phyloP scores from a whole-genome alignment of 2,888 invertebrate species.

The Keiferia lycopersicella region DNA sequence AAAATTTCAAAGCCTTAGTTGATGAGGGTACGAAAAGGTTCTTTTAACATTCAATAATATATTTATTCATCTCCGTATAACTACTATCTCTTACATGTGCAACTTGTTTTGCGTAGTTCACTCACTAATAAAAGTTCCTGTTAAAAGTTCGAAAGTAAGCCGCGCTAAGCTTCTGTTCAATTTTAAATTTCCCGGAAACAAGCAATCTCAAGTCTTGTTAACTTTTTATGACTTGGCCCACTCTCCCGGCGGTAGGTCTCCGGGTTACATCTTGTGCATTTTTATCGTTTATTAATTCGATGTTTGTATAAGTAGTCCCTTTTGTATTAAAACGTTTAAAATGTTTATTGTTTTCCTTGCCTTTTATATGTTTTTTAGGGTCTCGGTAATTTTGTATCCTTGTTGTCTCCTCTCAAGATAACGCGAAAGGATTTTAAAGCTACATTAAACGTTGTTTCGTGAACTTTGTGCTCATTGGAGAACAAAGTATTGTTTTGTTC shows the following conservation, averaged over 20 bases:
- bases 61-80: too few relatives aligned
- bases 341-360: slow-evolving; percentile 38
- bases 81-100: not conserved
- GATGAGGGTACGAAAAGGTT: too few relatives aligned
- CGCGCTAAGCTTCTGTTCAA: slow-evolving; percentile 3
- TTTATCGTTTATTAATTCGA: slow-evolving; percentile 44
- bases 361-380: slow-evolving; percentile 26
- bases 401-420: slow-evolving; percentile 9
- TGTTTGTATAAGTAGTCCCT: slow-evolving; percentile 32
- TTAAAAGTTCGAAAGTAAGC: slow-evolving; percentile 4
- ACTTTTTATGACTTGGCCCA: slow-evolving; percentile 23
- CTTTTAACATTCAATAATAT: too few relatives aligned
- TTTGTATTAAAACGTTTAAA: slow-evolving; percentile 40
- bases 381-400: slow-evolving; percentile 19
- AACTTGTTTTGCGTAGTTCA: not conserved
- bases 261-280: slow-evolving; percentile 41
- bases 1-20: too few relatives aligned
- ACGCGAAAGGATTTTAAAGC: not conserved
- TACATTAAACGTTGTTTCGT: not conserved
- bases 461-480: not conserved
- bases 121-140: not conserved
- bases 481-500: not conserved
- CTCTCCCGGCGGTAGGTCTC: slow-evolving; percentile 26
- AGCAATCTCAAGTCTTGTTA: slow-evolving; percentile 10
- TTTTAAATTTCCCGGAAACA: slow-evolving; percentile 5